These are phyloP conservation scores for Chlorodrepanis virens DNA, from an alignment of 2,113 vertebrate species.

Conservation along the genomic window DNA sequence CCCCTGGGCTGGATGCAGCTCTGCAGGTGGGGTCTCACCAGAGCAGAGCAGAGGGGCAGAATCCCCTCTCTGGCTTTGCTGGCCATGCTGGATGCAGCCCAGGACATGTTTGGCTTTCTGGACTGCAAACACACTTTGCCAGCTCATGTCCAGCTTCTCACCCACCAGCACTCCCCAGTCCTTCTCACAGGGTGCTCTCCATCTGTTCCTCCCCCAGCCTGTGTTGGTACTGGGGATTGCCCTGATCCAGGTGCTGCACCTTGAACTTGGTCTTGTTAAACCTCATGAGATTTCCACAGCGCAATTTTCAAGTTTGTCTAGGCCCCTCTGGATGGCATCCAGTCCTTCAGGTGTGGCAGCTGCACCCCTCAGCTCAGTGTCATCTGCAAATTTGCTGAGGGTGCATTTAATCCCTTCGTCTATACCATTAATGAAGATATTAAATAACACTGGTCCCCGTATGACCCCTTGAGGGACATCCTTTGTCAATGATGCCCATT, in stretches of 20 bases:
- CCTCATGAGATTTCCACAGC: neutral
- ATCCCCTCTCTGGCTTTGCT: neutral
- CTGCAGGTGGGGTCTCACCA: neutral
- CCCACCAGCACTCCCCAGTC: accelerated
- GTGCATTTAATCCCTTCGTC: neutral
- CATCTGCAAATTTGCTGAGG: neutral
- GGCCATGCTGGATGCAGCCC: neutral
- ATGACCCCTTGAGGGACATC: neutral
- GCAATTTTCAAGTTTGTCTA: neutral
- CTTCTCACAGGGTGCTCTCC: neutral
- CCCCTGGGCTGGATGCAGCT: neutral
- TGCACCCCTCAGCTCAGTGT: neutral
- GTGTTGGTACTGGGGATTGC: accelerated
- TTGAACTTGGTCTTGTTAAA: neutral
- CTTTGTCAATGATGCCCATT: neutral
- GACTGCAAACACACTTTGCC: neutral
- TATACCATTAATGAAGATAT: neutral
- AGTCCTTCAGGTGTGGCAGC: neutral
- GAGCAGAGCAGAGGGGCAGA: neutral
- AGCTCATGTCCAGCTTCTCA: neutral
- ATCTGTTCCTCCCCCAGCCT: neutral
- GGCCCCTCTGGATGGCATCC: neutral
- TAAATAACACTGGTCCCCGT: neutral
- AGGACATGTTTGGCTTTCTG: neutral
- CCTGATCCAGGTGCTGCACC: neutral